Conservation (phyloP, 2,113 vertebrate genomes). For the Syngnathus typhle region DNA sequence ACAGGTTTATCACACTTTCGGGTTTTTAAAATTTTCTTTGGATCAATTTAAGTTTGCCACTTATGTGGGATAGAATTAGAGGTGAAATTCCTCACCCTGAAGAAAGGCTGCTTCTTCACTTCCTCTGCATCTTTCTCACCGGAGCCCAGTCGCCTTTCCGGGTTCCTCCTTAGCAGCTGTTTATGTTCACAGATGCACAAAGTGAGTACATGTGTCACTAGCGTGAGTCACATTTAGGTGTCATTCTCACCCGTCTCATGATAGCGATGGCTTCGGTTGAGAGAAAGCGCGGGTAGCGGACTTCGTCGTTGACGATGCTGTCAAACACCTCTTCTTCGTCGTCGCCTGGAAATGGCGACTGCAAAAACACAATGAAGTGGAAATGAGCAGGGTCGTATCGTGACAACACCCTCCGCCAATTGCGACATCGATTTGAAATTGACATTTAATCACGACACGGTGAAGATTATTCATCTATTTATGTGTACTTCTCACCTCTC, state of each 20-base stretch:
- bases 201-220: conserved; percentile 7
- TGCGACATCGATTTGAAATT: no score
- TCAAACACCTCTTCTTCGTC: conserved; percentile 99
- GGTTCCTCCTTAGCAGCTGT: conserved; percentile 90
- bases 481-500: conserved; percentile 80
- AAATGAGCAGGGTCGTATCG: neutral
- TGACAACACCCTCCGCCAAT: neutral
- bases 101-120: conserved; percentile 96
- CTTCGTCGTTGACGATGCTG: conserved; percentile 99
- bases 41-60: no score
- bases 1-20: neutral
- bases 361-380: conserved; percentile 12
- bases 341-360: conserved; percentile 98
- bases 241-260: conserved; percentile 86
- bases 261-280: conserved; percentile 94
- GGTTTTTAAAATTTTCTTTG: no score
- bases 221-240: neutral
- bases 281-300: conserved; percentile 93
- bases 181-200: conserved; percentile 10
- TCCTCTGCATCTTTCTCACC: conserved; percentile 96
- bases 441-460: no score
- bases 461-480: no score
- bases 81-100: conserved; percentile 74
- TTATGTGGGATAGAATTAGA: no score
- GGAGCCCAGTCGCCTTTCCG: conserved; percentile 88